These are phyloP conservation scores for Scalopus aquaticus DNA, from an alignment of 2,113 vertebrate genomes.

Conservation along the genomic window DNA sequence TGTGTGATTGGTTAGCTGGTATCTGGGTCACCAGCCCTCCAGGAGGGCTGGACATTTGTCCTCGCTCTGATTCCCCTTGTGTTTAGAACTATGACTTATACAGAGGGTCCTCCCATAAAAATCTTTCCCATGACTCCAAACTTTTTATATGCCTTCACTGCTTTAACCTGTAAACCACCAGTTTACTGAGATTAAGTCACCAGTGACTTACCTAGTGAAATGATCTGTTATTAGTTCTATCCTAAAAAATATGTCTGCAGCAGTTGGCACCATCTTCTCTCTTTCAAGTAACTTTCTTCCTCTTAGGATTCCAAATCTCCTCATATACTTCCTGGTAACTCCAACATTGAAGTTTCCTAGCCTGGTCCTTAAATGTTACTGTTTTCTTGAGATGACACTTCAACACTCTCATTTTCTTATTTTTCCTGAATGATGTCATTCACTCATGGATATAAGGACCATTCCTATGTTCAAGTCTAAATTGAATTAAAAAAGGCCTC, in stretches of 20 bases:
- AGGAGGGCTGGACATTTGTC: background rate
- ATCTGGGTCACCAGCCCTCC: background rate
- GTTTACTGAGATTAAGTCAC: background rate
- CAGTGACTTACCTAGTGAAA: constrained; percentile 29
- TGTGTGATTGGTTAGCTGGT: background rate
- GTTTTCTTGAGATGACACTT: constrained; percentile 44
- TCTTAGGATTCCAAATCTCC: background rate
- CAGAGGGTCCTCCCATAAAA: background rate
- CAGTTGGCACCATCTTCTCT: background rate
- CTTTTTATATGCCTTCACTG: background rate
- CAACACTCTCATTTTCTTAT: background rate
- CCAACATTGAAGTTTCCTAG: background rate
- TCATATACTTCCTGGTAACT: constrained; percentile 1
- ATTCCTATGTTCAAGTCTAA: background rate
- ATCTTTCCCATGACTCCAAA: background rate
- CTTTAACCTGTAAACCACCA: constrained; percentile 2
- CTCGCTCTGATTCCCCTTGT: background rate
- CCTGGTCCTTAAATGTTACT: constrained; percentile 16
- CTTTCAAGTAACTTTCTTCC: background rate
- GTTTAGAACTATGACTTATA: constrained; percentile 17
- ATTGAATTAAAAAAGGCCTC: too few relatives aligned
- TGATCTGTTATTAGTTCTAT: background rate
- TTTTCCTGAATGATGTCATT: background rate
- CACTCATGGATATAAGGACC: background rate
- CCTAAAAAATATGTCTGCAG: background rate